Evolutionary conservation across 2,113 vertebrate species (phyloP), one percentile per base, ranked within the genome.

Genomic region (Vidua chalybeata): DNA sequence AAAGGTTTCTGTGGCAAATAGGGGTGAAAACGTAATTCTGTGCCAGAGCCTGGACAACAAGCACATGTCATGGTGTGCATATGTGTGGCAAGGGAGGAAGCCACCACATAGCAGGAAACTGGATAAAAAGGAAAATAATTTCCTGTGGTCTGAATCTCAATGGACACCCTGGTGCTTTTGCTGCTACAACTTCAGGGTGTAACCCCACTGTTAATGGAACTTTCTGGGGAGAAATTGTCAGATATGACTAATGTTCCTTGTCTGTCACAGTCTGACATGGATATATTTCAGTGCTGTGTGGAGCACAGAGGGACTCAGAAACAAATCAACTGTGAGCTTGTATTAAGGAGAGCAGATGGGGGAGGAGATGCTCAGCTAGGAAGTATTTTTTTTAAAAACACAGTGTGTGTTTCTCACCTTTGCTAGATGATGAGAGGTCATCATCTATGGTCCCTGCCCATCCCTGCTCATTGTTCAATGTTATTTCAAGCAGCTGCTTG

Each of bases 141-240:
- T 92, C 55, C 90, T 81, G 33, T 59, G 19, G 39, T 86, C 64
- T 88, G 87, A 87, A 90, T 69, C 66, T 69, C 11, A 15, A 19
- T 72, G 75, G 35, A 45, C 45, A 54, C 18, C 48, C 78, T 67
- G 13, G 26, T 43, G 45, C 26, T 84, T 78, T 68, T 94, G 48
- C 84, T 88, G 56, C 91, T 93, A 31, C 72, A 72, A 58, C 56
- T 89, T 90, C 61, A 80, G 90, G 49, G 51, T 92, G 27, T 54
- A 87, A 30, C 27, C 45, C 58, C 59, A 18, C 56, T 58, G 46
- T 28, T 87, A 55, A 58, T 76, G 45, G 68, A 62, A 51, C 68
- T 96, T 78, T 83, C 76, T 51, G 46, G 72, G 54, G 46, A 81
- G 46, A 73, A 66, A 84, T 94, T 94, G 73, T 84, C 63, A 87